These are phyloP conservation scores for Ceratotherium simum DNA, from an alignment of 2,113 vertebrate genomes.

Conservation along the genomic window DNA sequence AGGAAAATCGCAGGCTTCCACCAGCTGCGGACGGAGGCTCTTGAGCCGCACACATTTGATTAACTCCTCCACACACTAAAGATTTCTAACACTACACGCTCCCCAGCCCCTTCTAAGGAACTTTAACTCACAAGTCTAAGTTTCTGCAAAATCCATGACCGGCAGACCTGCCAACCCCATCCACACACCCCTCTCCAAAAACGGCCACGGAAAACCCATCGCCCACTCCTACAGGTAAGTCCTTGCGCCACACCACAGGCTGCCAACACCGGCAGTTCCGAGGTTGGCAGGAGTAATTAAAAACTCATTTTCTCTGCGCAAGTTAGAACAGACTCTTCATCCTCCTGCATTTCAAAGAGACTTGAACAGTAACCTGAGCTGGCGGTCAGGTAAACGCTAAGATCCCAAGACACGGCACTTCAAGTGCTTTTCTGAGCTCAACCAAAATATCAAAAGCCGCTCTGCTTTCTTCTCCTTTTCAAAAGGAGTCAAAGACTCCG, in stretches of 20 bases:
- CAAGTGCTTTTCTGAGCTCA: not conserved
- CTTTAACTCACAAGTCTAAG: not conserved
- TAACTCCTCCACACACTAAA: not conserved
- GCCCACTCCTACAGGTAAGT: constrained; percentile 58
- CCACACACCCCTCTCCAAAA: not conserved
- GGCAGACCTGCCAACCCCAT: not conserved
- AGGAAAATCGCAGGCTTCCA: not conserved
- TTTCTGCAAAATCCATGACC: not conserved
- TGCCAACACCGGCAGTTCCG: not conserved
- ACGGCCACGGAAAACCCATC: not conserved
- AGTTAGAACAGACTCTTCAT: constrained; percentile 71
- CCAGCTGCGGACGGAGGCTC: not conserved
- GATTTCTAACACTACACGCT: not conserved
- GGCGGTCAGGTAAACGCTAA: constrained; percentile 58
- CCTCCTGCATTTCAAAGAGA: constrained; percentile 70
- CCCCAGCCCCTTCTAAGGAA: not conserved
- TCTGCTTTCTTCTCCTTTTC: constrained; percentile 58
- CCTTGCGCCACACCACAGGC: not conserved
- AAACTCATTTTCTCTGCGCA: constrained; percentile 73
- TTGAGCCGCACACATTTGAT: not conserved
- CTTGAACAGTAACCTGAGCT: constrained; percentile 64
- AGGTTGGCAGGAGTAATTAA: constrained; percentile 74
- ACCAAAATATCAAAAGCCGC: constrained; percentile 62
- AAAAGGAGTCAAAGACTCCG: constrained; percentile 54
- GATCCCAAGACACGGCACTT: constrained; percentile 54